These are phyloP conservation scores for Phalera bucephala DNA, from an alignment of 2,888 invertebrate genomes.

Conservation along the genomic window DNA sequence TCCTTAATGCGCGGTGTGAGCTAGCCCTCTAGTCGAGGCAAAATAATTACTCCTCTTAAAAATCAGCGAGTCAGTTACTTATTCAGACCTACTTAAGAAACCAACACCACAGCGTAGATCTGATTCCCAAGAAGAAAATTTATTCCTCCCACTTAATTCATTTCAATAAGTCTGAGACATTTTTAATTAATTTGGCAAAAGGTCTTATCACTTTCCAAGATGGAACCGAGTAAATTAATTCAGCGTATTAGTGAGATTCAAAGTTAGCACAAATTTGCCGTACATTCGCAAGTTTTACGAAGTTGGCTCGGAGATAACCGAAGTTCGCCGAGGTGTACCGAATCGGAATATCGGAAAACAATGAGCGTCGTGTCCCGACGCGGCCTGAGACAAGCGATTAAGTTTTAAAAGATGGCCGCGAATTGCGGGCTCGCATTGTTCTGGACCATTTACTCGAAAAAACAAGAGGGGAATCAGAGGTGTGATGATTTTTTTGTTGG, in stretches of 20 bases:
- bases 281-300: conserved; percentile 13
- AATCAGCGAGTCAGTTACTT: too few relatives aligned
- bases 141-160: conserved; percentile 16
- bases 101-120: neutral
- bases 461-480: conserved; percentile 24
- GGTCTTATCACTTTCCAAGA: conserved; percentile 22
- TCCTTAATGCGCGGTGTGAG: too few relatives aligned
- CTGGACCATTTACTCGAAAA: conserved; percentile 34
- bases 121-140: conserved; percentile 4
- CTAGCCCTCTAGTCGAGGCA: too few relatives aligned
- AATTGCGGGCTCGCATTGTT: conserved; percentile 36
- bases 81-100: too few relatives aligned
- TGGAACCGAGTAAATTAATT: conserved; percentile 19
- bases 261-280: conserved; percentile 18
- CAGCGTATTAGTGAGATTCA: conserved; percentile 19
- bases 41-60: too few relatives aligned
- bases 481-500: conserved; percentile 27
- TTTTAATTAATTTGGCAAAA: conserved; percentile 26
- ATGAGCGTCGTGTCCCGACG: conserved; percentile 32
- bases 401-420: conserved; percentile 39
- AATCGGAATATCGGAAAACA: conserved; percentile 47
- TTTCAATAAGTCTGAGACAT: conserved; percentile 25
- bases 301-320: conserved; percentile 11
- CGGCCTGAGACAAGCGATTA: conserved; percentile 38
- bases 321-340: conserved; percentile 19